Base-by-base conservation (phyloP, 2,797 vertebrate genomes). In the Craterocephalus amniculus region DNA sequence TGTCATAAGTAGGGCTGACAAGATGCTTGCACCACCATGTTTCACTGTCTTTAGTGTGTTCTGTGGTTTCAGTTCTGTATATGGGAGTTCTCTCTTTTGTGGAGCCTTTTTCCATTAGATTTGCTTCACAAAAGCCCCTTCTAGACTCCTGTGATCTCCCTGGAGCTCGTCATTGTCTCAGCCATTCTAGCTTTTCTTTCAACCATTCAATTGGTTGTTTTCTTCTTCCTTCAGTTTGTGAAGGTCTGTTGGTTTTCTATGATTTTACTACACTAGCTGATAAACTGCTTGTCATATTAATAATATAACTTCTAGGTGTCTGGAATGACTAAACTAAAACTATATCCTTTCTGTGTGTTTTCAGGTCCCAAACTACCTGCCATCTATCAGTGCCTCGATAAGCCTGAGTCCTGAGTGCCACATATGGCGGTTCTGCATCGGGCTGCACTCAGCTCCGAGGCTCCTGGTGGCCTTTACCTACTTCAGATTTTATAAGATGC, bases 281-380 rank as follows among this genome's bases (percentile, higher is more conserved):
- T 32, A n/a, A 57, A 57, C 6, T 57, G 31, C 32, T 57, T 34
- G 6, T 29, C 29, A 11, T 56, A 16, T n/a, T n/a, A 57, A 10
- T 4, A 34, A 57, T 57, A 34, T 55, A 4, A 55, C 18, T 31
- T 31, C 22, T 24, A 1, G 10, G 3, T 48, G 45, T 9, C 22
- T 6, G 58, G 52, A 1, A 20, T 65, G 48, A 14, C 56, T 45
- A 65, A 58, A 57, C 7, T 6, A 51, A 54, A 38, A 54, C 8
- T 24, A 40, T 63, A 43, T 36, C 2, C 2, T 63, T 3, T 8
- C 4, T 69, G 0, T 70, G 2, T 86, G 24, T 78, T 70, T 72
- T 1, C 83, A 98, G 97, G 96, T 98, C 35, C 92, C 94, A 18
- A 98, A 98, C 88, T 97, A 97, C 85, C 94, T 97, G 65, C 96